Evolutionary conservation across 2,888 invertebrate genomes (phyloP).

Genomic region (Scaptomyza tumidula): DNA sequence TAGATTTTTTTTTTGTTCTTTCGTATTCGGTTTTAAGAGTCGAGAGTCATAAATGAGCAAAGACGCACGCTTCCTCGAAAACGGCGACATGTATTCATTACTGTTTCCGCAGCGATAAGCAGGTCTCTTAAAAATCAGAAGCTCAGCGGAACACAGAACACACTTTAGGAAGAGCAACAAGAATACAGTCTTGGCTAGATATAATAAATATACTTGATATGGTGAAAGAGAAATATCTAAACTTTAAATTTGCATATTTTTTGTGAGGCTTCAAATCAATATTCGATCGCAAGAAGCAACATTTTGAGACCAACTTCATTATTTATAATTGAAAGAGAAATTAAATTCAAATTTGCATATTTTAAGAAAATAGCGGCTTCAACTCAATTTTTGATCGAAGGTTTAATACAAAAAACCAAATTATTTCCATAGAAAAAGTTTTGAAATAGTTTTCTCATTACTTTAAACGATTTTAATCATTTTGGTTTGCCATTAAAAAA

Average conservation of each 20-base stretch:
- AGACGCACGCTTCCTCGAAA: slow-evolving; percentile 51
- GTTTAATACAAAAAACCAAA: background rate
- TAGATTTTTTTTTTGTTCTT: slow-evolving; percentile 60
- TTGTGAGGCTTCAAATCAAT: background rate
- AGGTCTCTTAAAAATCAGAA: slow-evolving; percentile 56
- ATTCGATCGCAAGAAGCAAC: background rate
- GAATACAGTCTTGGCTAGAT: background rate
- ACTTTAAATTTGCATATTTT: background rate
- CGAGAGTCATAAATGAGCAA: slow-evolving; percentile 38
- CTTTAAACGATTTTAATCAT: too few relatives aligned
- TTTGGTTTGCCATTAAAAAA: too few relatives aligned
- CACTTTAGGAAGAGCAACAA: slow-evolving; percentile 6
- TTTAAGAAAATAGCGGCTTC: background rate
- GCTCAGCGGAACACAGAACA: slow-evolving; percentile 34
- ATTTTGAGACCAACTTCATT: too few relatives aligned
- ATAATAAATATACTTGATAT: background rate
- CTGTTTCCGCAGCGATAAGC: slow-evolving; percentile 80
- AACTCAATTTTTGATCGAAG: background rate
- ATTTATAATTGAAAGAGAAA: background rate
- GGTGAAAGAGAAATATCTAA: background rate
- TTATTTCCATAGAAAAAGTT: background rate
- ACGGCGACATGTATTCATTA: slow-evolving; percentile 78
- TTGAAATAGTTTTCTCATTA: background rate
- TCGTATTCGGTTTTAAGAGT: slow-evolving; percentile 31
- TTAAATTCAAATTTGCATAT: background rate